Conservation (phyloP, 2,113 vertebrate genomes). For the Phalacrocorax aristotelis region DNA sequence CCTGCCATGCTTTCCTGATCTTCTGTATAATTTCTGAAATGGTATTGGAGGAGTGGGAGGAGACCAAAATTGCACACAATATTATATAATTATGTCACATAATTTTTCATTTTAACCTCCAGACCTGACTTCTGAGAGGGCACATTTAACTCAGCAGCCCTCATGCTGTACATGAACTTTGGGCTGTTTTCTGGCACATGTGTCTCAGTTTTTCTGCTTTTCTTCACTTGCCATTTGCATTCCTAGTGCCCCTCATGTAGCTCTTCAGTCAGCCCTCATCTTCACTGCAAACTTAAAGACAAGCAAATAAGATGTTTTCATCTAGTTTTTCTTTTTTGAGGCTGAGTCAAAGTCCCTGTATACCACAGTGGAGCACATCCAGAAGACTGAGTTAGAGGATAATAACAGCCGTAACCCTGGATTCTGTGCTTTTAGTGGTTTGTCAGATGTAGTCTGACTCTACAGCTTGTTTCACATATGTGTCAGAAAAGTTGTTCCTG, state of each 20-base stretch:
- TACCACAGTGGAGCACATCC: not conserved
- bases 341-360: not conserved
- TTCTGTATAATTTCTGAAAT: not conserved
- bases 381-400: not conserved
- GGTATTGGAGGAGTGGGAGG: not conserved
- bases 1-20: not conserved
- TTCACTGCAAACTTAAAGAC: not conserved
- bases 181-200: not conserved
- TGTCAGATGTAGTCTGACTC: not conserved
- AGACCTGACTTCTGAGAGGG: not conserved
- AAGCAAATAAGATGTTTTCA: not conserved
- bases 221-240: not conserved
- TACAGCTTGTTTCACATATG: not conserved
- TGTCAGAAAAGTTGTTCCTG: not conserved
- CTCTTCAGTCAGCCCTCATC: not conserved
- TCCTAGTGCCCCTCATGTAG: not conserved
- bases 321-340: not conserved
- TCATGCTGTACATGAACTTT: not conserved
- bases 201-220: not conserved
- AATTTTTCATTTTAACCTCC: not conserved
- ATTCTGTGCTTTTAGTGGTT: not conserved
- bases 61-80: not conserved
- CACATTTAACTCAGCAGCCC: not conserved
- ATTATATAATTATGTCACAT: not conserved
- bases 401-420: not conserved